Conservation (phyloP, 2,113 vertebrate species). For the Propithecus coquereli region DNA sequence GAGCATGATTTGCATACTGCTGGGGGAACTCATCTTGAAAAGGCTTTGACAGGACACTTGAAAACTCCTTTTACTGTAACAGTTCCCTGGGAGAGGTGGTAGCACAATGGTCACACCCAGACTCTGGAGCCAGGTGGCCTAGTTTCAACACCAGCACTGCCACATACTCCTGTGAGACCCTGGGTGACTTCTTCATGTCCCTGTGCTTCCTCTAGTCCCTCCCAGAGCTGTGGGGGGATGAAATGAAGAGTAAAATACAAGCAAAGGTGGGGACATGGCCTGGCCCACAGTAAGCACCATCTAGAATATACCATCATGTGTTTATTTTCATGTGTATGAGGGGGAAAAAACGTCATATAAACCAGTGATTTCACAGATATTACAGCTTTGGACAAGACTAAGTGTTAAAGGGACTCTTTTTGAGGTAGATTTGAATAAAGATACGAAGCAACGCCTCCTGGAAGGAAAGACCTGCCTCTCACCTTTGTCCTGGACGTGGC, state of each 20-base stretch:
- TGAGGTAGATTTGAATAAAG: neutral
- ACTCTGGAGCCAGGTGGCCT: neutral
- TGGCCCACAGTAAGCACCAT: neutral
- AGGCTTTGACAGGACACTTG: neutral
- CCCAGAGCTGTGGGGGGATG: neutral
- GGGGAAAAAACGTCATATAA: neutral
- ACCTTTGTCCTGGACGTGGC: fast-evolving
- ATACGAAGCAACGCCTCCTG: neutral
- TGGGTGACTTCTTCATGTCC: neutral
- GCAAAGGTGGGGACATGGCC: too few species aligned
- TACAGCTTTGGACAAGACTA: neutral
- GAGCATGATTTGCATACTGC: neutral
- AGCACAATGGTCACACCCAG: neutral
- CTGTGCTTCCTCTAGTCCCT: fast-evolving
- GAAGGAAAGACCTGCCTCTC: neutral
- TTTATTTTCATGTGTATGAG: neutral
- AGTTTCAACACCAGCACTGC: neutral
- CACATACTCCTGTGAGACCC: neutral
- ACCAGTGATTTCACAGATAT: neutral
- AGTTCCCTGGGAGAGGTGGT: neutral
- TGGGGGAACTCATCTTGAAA: neutral
- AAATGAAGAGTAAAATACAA: neutral
- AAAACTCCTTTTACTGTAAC: neutral
- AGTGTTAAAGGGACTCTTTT: neutral
- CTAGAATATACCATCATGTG: neutral